phyloP scores from a whole-genome alignment of 35 echinoderm and acorn worm species.

The Apostichopus parvimensis region DNA sequence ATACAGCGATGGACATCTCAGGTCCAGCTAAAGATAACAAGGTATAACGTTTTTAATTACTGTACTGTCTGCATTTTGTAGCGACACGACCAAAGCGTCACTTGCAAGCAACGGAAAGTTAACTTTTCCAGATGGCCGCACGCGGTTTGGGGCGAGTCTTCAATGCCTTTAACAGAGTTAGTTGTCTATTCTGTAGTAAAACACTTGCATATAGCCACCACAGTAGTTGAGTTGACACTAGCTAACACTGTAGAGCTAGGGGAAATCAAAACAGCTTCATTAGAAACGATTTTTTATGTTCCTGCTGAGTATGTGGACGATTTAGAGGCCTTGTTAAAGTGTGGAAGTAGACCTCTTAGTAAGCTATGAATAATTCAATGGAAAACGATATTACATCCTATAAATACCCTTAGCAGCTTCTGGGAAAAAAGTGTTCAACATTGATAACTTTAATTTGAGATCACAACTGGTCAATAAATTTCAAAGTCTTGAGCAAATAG shows the following conservation, averaged over 20 bases:
- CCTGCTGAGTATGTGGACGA: background rate
- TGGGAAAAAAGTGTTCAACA: background rate
- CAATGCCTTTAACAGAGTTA: too few relatives aligned
- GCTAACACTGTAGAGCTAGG: background rate
- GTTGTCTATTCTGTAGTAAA: too few relatives aligned
- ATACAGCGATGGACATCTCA: too few relatives aligned
- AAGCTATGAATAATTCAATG: background rate
- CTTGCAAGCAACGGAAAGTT: too few relatives aligned
- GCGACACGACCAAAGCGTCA: too few relatives aligned
- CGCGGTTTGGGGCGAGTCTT: too few relatives aligned
- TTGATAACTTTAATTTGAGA: background rate
- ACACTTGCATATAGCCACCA: too few relatives aligned
- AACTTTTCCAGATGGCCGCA: too few relatives aligned
- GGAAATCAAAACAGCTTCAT: background rate
- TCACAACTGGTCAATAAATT: background rate
- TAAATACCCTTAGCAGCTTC: background rate
- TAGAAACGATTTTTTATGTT: background rate
- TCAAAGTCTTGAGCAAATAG: slow-evolving; percentile 32
- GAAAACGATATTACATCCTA: background rate
- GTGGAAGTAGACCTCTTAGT: background rate
- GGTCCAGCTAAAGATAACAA: too few relatives aligned
- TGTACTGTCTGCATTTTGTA: too few relatives aligned
- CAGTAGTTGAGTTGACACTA: background rate
- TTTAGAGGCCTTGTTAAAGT: background rate
- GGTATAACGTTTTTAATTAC: too few relatives aligned